These are phyloP conservation scores for Tribolium madens DNA, from an alignment of 1,140 invertebrate genomes.

Conservation along the genomic window DNA sequence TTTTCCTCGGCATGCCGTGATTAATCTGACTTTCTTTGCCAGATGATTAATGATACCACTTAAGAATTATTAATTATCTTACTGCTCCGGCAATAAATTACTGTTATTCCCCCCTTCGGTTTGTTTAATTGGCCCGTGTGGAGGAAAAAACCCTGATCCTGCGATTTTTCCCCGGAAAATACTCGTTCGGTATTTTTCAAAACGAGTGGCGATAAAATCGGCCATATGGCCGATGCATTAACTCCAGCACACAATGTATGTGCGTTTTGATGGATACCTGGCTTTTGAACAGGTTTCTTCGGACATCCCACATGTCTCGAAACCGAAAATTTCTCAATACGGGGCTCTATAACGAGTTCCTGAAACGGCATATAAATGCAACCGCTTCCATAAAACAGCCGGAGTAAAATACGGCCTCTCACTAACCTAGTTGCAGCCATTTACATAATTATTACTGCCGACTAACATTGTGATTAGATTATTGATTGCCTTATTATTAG, in stretches of 20 bases:
- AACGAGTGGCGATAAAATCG: slow-evolving; percentile 37
- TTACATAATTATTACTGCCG: slow-evolving; percentile 54
- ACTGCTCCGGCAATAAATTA: slow-evolving; percentile 39
- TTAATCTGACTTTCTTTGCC: slow-evolving; percentile 41
- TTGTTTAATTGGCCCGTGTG: slow-evolving; percentile 17
- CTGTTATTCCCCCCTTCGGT: slow-evolving; percentile 32
- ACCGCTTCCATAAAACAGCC: slow-evolving; percentile 49
- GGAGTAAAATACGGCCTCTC: slow-evolving; percentile 53
- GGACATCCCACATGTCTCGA: neutral
- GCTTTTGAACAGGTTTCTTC: slow-evolving; percentile 31
- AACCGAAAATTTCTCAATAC: slow-evolving; percentile 26
- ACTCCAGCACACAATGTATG: slow-evolving; percentile 23
- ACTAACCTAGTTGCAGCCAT: slow-evolving; percentile 55
- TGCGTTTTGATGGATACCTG: slow-evolving; percentile 27
- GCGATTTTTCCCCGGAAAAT: slow-evolving; percentile 3
- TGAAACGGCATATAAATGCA: slow-evolving; percentile 50
- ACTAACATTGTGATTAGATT: slow-evolving; percentile 44
- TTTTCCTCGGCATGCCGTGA: slow-evolving; percentile 30
- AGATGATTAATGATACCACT: slow-evolving; percentile 45
- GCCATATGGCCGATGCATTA: slow-evolving; percentile 41
- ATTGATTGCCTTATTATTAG: slow-evolving; percentile 45
- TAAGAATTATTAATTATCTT: slow-evolving; percentile 45
- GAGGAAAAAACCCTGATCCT: neutral
- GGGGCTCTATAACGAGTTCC: slow-evolving; percentile 48
- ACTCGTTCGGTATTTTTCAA: slow-evolving; percentile 30